Percentiles rank a stretch among this genome's conserved stretches.
Conservation (phyloP, 2,113 vertebrate genomes). For the Anolis carolinensis region DNA sequence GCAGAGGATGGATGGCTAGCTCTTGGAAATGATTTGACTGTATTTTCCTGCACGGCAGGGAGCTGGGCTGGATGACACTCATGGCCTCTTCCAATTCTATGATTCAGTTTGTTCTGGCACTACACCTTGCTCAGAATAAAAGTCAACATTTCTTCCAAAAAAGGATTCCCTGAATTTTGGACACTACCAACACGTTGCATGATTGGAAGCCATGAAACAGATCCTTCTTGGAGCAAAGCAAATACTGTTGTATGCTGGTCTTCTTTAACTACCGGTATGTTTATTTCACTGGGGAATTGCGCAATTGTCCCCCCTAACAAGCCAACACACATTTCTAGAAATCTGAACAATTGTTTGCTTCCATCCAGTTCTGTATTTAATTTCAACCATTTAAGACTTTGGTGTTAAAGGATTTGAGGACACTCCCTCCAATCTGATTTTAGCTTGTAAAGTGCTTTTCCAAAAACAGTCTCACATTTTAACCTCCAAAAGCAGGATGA, state of each 20-base stretch:
- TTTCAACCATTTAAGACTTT: not conserved
- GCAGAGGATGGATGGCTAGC: no score
- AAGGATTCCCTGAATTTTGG: not conserved
- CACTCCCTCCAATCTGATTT: not conserved
- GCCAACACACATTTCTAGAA: not conserved
- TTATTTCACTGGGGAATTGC: not conserved
- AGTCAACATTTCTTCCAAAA: not conserved
- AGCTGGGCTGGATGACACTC: no score
- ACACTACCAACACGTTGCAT: not conserved
- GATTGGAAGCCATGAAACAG: not conserved
- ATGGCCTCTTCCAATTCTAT: no score
- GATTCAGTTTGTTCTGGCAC: no score
- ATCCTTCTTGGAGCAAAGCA: not conserved
- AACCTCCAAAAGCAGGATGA: not conserved
- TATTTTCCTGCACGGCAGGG: no score
- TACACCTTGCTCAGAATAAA: not conserved
- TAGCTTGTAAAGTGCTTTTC: not conserved
- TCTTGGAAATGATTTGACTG: no score
- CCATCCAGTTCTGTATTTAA: not conserved
- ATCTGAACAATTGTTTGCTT: not conserved
- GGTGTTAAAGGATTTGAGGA: not conserved
- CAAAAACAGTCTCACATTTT: not conserved
- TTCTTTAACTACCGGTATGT: no score
- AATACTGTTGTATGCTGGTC: not conserved
- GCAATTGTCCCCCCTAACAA: not conserved